Evolutionary conservation across 2,888 invertebrate species (phyloP), one percentile per base, ranked within the genome.

Genomic region (Criorhina ranunculi): DNA sequence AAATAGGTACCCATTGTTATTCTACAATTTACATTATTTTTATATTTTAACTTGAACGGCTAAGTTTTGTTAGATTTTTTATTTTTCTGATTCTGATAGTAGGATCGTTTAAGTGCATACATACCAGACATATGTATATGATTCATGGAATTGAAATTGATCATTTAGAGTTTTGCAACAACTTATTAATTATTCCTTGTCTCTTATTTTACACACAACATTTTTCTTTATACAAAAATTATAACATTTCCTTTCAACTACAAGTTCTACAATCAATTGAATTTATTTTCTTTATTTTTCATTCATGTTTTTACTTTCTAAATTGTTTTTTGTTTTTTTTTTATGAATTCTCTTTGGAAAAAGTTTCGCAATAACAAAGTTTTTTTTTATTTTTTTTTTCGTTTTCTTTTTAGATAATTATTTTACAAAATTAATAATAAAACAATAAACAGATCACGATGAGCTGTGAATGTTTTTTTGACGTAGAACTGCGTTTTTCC

Each of bases 321-420:
- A n/a, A n/a, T n/a, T 55, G 42, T 59, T 24, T 72, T 55, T 46
- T 60, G 35, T n/a, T 59, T 42, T 46, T 66, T 60, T 40, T 53
- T 83, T 57, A 67, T n/a, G n/a, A n/a, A 62, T 73, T 72, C 17
- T 83, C 82, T 83, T 83, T 83, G 82, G 82, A 78, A 78, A 24
- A 83, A 73, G 53, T 72, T 73, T 67, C 67, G 70, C 70, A 69
- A 73, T 78, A 83, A 78, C 78, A 83, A 83, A 78, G 60, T 67
- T 78, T 83, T 53, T 62, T 40, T 62, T 46, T 64, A 15, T 35
- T 35, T 62, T 53, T 33, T 29, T 33, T 44, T 24, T 19, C 46
- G 19, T 59, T 77, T 49, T n/a, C 11, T 44, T 66, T 59, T 79
- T 72, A 72, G 49, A 80, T 82, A 72, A 72, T 51, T 82, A 82